These are phyloP conservation scores for Cyanoramphus novaezelandiae DNA, from an alignment of 2,113 vertebrate species.

Conservation along the genomic window DNA sequence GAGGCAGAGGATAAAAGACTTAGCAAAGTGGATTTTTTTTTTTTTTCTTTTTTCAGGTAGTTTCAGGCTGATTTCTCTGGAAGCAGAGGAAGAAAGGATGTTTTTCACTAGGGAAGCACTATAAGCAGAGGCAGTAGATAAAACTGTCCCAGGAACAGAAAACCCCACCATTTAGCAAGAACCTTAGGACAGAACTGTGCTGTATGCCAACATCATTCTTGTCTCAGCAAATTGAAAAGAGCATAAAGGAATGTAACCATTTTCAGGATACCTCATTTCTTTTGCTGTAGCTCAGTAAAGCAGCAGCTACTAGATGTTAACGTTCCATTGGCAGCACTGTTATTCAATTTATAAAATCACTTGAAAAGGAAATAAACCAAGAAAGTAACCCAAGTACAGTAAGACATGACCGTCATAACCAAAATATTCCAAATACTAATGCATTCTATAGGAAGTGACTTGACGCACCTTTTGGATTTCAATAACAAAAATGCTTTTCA, in stretches of 20 bases:
- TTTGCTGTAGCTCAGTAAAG: constrained; percentile 25
- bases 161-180: constrained; percentile 4
- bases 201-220: constrained; percentile 37
- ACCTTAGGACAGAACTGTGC: neutral
- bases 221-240: constrained; percentile 56
- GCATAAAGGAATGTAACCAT: constrained; percentile 47
- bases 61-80: constrained; percentile 21
- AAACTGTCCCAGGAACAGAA: constrained; percentile 46
- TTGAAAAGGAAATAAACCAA: constrained; percentile 3
- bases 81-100: neutral
- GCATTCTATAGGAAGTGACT: neutral
- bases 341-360: neutral
- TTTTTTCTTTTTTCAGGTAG: neutral
- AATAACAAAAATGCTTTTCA: neutral
- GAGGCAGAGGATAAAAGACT: constrained; percentile 28
- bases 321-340: neutral
- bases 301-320: constrained; percentile 37
- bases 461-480: neutral
- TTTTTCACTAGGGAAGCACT: neutral
- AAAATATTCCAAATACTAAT: neutral
- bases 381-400: neutral
- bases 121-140: constrained; percentile 26
- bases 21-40: neutral
- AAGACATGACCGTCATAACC: neutral
- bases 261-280: constrained; percentile 28